phyloP scores from a whole-genome alignment of 2,797 vertebrate species.

The Gouania willdenowi region DNA sequence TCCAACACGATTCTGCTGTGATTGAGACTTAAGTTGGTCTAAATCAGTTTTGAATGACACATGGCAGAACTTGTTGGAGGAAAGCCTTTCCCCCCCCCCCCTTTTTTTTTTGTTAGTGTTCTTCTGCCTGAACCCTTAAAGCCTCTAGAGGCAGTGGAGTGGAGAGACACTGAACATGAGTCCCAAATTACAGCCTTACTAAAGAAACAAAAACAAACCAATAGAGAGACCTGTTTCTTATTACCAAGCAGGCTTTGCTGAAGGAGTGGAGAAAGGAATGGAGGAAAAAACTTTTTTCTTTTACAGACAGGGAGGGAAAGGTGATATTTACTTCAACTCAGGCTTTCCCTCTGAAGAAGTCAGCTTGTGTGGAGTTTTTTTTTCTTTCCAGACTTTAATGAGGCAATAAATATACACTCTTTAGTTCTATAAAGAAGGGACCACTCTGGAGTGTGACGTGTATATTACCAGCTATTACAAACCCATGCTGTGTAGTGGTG shows the following conservation, averaged over 20 bases:
- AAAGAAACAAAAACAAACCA: slow-evolving; percentile 74
- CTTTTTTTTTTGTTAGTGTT: slow-evolving; percentile 57
- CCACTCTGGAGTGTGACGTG: slow-evolving; percentile 76
- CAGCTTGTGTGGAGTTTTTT: slow-evolving; percentile 71
- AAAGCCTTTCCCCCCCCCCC: no score
- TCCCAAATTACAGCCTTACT: slow-evolving; percentile 72
- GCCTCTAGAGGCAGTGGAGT: slow-evolving; percentile 54
- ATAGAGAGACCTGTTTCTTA: slow-evolving; percentile 73
- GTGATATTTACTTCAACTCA: slow-evolving; percentile 57
- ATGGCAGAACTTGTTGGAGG: slow-evolving; percentile 45
- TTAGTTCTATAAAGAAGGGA: slow-evolving; percentile 77
- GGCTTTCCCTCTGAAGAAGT: slow-evolving; percentile 57
- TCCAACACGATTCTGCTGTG: slow-evolving; percentile 40
- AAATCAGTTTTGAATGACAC: slow-evolving; percentile 54
- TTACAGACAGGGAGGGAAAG: slow-evolving; percentile 42
- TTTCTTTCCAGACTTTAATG: slow-evolving; percentile 70
- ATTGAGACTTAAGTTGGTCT: slow-evolving; percentile 49
- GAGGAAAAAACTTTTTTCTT: slow-evolving; percentile 49
- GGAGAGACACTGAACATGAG: slow-evolving; percentile 72
- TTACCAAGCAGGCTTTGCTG: slow-evolving; percentile 61
- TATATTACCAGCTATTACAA: slow-evolving; percentile 88
- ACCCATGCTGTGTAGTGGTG: slow-evolving; percentile 57
- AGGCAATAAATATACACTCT: slow-evolving; percentile 83
- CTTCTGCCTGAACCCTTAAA: slow-evolving; percentile 55
- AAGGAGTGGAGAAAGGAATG: slow-evolving; percentile 44